Conservation (phyloP, 2,797 vertebrate genomes). For the Dryobates pubescens region DNA sequence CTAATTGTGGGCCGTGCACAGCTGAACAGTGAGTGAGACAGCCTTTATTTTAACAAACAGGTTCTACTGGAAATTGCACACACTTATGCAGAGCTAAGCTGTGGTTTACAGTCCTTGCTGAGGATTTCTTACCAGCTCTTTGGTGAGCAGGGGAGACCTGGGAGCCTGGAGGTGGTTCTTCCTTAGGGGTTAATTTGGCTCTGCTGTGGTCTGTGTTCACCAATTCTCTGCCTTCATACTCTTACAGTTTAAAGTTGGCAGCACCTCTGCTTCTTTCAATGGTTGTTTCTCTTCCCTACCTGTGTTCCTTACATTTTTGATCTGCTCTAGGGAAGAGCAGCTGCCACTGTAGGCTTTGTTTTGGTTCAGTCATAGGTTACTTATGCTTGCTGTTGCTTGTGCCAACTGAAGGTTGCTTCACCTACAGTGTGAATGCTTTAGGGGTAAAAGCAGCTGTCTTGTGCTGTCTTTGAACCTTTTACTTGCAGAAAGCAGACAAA, state of each 20-base stretch:
- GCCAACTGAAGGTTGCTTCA: not conserved
- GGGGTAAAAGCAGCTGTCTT: not conserved
- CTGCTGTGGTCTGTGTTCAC: not conserved
- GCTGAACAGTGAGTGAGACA: not conserved
- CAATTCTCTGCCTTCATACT: not conserved
- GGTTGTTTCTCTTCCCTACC: not conserved
- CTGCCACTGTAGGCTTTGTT: fast-evolving
- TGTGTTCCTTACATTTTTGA: not conserved
- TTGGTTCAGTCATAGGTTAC: not conserved
- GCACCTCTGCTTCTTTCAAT: not conserved
- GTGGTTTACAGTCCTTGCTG: not conserved
- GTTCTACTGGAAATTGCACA: not conserved
- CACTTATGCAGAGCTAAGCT: not conserved
- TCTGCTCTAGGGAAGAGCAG: not conserved
- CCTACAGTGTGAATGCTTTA: not conserved
- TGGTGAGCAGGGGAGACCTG: not conserved
- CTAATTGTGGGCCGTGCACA: not conserved
- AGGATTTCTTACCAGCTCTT: not conserved
- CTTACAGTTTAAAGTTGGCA: not conserved
- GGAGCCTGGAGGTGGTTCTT: not conserved
- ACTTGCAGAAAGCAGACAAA: not conserved
- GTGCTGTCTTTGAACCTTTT: not conserved
- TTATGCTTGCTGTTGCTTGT: not conserved
- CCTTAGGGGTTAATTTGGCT: not conserved
- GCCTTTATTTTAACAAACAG: not conserved